Evolutionary conservation across 2,797 vertebrate genomes (phyloP).

Genomic region (Halcyon leucocephala): DNA sequence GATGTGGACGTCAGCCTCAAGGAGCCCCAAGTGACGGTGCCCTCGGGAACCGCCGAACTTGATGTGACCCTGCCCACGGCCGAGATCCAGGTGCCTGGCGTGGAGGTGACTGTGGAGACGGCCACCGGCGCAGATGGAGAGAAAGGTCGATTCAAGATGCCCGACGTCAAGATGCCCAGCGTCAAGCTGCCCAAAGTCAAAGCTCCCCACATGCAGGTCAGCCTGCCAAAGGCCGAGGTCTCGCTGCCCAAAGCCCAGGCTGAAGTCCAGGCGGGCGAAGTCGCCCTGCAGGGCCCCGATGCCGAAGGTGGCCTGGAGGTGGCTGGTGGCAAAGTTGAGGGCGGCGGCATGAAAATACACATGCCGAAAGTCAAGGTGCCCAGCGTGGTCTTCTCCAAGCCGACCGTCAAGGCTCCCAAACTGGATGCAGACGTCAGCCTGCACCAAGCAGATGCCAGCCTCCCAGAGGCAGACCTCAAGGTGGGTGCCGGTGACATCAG

Average conservation of each 20-base stretch:
- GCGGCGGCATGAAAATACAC: background rate
- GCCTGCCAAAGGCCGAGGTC: background rate
- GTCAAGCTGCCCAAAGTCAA: background rate
- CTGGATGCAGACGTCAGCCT: background rate
- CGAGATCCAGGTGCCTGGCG: background rate
- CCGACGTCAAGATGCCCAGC: background rate
- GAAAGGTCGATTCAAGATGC: background rate
- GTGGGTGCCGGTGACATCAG: background rate
- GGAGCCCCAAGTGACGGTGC: background rate
- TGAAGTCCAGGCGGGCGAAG: background rate
- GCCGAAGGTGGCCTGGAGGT: background rate
- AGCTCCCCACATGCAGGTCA: background rate
- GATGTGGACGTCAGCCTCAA: background rate
- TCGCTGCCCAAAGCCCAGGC: background rate
- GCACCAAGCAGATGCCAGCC: background rate
- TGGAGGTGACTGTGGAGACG: background rate
- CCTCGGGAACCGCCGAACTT: rapidly evolving
- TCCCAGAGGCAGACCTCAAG: background rate
- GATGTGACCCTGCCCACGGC: too few species aligned
- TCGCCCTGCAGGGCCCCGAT: background rate
- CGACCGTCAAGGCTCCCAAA: background rate
- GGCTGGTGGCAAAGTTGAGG: background rate
- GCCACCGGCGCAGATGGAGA: background rate
- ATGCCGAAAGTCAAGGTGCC: background rate
- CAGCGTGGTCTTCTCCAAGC: background rate